Base-by-base conservation (phyloP, 2,888 invertebrate genomes). In the Idaea biselata region DNA sequence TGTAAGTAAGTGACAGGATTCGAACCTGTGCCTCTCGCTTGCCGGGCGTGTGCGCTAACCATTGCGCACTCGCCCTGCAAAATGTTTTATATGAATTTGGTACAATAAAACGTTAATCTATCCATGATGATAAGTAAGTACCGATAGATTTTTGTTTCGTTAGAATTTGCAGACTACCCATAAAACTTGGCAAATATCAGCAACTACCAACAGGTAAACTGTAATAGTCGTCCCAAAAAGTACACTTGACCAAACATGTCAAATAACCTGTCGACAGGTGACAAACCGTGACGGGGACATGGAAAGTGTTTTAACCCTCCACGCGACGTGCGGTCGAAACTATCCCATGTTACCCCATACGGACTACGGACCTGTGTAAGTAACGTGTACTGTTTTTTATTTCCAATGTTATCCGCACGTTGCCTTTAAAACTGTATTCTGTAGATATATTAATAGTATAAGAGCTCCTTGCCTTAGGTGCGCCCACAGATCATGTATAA, bases 301-400 rank as follows among this genome's bases (percentile, higher is more conserved):
- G 88, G 81, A 86, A 90, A 90, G 80, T 86, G 82, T 90, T 90
- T 90, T 88, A 90, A 86, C 87, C 83, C 83, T 73, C 70, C 74
- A 73, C 74, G 74, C 66, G 67, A 74, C 72, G 68, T 82, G 84
- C 76, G 88, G 86, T 82, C 82, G 60, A 70, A 70, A 65, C 74
- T 76, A 76, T 71, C 68, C 44, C 44, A 11, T 44, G 44, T 44
- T 44, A 44, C 11, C 44, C 44, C 44, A 3, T 11, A 14, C 11
- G 11, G 32, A 6, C 32, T 44, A 44, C 25, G 25, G 25, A 25
- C 44, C 44, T 44, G 11, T 11, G 44, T 44, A 44, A 44, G 14
- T 14, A 14, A 44, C 44, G 14, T 44, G 3, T 44, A 14, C 14
- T 5, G 44, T 44, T 44, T 44, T 44, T 44, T 44, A 44, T 11